Conservation (phyloP, 2,888 invertebrate species). For the Argyresthia goedartella region DNA sequence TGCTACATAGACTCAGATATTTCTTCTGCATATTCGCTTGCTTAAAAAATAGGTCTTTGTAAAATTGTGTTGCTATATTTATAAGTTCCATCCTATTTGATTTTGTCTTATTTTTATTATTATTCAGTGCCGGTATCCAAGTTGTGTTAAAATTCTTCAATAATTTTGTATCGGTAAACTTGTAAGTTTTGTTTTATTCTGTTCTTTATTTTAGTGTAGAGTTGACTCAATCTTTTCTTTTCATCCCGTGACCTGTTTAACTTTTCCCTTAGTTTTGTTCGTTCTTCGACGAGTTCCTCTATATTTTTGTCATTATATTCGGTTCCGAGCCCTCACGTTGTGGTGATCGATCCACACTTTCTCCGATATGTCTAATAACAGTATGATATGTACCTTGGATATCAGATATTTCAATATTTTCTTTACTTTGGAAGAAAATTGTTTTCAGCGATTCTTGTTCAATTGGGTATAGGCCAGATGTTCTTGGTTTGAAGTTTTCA, state of each 20-base stretch:
- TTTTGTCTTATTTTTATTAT: neutral
- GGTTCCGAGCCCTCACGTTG: neutral
- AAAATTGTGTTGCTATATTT: neutral
- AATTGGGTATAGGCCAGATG: neutral
- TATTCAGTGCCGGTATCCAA: no score
- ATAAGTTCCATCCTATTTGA: neutral
- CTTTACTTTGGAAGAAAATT: neutral
- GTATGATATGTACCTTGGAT: neutral
- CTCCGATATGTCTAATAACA: neutral
- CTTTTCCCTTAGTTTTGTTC: neutral
- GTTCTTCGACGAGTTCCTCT: neutral
- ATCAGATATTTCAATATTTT: neutral
- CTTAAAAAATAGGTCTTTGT: neutral
- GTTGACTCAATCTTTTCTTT: neutral
- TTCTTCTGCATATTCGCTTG: neutral
- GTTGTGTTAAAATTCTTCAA: neutral
- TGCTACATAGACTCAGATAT: neutral
- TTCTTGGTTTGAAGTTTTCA: neutral
- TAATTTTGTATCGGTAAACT: neutral
- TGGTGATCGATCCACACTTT: neutral
- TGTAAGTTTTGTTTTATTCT: neutral
- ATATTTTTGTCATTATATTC: neutral
- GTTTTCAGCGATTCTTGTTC: neutral
- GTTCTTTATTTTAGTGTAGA: neutral
- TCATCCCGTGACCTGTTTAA: neutral